Evolutionary conservation across 1,140 invertebrate genomes (phyloP), one percentile per base, ranked within the genome.

Genomic region (Hycleus cichorii): DNA sequence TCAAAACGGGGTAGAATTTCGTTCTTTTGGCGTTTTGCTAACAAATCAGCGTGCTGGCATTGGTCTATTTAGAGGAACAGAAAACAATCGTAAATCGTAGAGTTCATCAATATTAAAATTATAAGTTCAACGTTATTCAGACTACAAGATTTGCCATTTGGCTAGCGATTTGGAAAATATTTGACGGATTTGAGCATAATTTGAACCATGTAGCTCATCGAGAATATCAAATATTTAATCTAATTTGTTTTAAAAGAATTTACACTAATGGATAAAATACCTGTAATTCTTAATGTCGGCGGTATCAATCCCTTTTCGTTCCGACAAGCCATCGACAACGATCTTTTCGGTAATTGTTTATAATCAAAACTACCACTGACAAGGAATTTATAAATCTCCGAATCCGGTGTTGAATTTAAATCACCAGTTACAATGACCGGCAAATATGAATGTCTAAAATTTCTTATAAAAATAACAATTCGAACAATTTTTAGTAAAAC

Each of bases 341-440:
- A 49, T 49, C 51, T 40, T 32, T 79, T 58, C 8, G 68, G 65
- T 68, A 79, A 76, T 45, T 76, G 76, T 42, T 74, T 66, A 65
- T 83, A 87, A 61, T 81, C 71, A 4, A 91, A 74, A 42, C 74
- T 66, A 12, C 90, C 90, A n/a, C 76, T 75, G 0, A 78, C 80
- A 44, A 95, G 73, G 46, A 93, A 84, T 48, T 84, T 74, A 64
- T 91, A 86, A 0, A 95, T 80, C 3, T 82, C 76, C 39, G 85
- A 86, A 43, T 83, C 69, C 0, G 89, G 86, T 59, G 82, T 75
- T 4, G 87, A 83, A 75, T 98, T 98, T 49, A 97, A 89, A 74
- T 98, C 95, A 0, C 95, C 95, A 7, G 89, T 88, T 46, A 97
- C 55, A 55, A 97, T 83, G 2, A 91, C 80, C 0, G 94, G 93